Conservation (phyloP, 2,113 vertebrate species). For the Callipepla squamata region DNA sequence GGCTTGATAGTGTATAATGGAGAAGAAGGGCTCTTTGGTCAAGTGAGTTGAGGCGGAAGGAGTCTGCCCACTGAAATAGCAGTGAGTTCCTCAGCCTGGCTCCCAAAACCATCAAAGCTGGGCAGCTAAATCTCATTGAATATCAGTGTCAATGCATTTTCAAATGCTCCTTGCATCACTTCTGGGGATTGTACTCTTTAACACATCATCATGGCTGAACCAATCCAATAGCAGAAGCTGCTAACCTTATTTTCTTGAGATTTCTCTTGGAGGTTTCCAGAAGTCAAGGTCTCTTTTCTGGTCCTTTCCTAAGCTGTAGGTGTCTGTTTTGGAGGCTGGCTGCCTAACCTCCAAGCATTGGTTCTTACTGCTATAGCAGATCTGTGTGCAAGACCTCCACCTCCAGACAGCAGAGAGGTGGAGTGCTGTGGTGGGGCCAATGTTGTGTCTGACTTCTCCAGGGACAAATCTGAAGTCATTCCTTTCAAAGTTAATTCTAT, state of each 20-base stretch:
- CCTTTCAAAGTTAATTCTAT: not conserved
- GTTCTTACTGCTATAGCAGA: not conserved
- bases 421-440: not conserved
- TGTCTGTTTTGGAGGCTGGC: not conserved
- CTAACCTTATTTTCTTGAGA: not conserved
- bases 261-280: not conserved
- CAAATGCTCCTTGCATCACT: not conserved
- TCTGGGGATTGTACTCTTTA: not conserved
- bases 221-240: not conserved
- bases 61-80: not conserved
- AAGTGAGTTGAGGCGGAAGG: not conserved
- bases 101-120: not conserved
- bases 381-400: not conserved
- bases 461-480: not conserved
- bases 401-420: rapidly evolving
- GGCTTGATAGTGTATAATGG: not conserved
- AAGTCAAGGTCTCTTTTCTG: not conserved
- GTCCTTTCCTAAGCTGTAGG: not conserved
- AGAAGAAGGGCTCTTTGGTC: not conserved
- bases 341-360: not conserved
- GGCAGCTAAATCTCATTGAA: not conserved
- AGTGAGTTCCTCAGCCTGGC: not conserved
- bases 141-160: not conserved
- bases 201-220: not conserved
- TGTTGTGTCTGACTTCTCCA: not conserved